Evolutionary conservation across 2,113 vertebrate genomes (phyloP).

Genomic region (Silurus meridionalis): DNA sequence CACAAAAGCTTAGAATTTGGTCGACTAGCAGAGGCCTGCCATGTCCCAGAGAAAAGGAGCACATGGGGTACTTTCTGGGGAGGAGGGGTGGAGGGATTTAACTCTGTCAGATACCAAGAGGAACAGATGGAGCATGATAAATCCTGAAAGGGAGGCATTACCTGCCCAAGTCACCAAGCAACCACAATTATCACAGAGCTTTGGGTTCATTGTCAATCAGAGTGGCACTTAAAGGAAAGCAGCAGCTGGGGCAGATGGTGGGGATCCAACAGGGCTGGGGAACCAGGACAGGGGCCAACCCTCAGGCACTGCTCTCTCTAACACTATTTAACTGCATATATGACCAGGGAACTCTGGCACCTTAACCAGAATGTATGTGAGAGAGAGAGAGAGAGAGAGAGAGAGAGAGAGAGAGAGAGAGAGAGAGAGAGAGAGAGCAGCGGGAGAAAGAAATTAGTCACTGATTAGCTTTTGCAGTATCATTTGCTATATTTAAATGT

Average conservation of each 20-base stretch:
- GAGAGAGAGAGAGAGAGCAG: neutral
- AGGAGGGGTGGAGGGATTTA: slow-evolving; percentile 67
- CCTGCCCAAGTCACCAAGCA: slow-evolving; percentile 84
- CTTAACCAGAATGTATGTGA: neutral
- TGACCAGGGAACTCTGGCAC: slow-evolving; percentile 19
- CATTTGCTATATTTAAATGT: slow-evolving; percentile 34
- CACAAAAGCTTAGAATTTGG: slow-evolving; percentile 67
- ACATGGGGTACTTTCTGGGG: slow-evolving; percentile 55
- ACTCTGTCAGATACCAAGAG: slow-evolving; percentile 75
- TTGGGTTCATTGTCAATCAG: slow-evolving; percentile 92
- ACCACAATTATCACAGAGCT: slow-evolving; percentile 85
- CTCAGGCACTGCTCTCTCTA: slow-evolving; percentile 34
- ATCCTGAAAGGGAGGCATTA: slow-evolving; percentile 87
- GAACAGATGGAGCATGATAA: slow-evolving; percentile 88
- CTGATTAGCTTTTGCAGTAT: slow-evolving; percentile 42
- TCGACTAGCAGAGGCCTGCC: slow-evolving; percentile 53
- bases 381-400: neutral
- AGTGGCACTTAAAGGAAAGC: slow-evolving; percentile 82
- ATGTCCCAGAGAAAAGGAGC: slow-evolving; percentile 46
- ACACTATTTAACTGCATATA: slow-evolving; percentile 33
- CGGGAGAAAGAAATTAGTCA: slow-evolving; percentile 1
- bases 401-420: neutral
- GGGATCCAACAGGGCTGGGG: slow-evolving; percentile 81
- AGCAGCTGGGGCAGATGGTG: slow-evolving; percentile 96
- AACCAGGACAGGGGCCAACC: slow-evolving; percentile 82